Evolutionary conservation across 2,797 vertebrate species (phyloP).

Genomic region (Esox masquinongy): DNA sequence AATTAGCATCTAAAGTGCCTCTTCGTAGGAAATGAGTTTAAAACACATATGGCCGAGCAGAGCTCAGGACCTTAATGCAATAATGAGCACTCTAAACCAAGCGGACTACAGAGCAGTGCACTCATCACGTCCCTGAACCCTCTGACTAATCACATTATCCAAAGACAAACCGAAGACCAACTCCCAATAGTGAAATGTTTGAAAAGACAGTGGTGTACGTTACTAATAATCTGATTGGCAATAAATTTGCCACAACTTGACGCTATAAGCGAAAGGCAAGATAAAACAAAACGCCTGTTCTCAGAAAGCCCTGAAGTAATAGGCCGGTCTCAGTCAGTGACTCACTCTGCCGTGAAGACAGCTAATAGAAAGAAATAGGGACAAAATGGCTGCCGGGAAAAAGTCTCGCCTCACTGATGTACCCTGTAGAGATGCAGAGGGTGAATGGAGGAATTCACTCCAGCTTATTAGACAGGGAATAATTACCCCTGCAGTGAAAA

Average conservation of each 20-base stretch:
- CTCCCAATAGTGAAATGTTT: not conserved
- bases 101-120: conserved; percentile 8
- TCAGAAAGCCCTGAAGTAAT: conserved; percentile 21
- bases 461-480: conserved; percentile 37
- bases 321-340: conserved; percentile 46
- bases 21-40: conserved; percentile 21
- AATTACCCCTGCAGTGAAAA: conserved; percentile 59
- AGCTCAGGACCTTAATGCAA: conserved; percentile 20
- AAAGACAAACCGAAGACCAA: not conserved
- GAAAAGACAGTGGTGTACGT: not conserved
- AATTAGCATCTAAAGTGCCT: conserved; percentile 4
- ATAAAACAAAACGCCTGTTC: conserved; percentile 13
- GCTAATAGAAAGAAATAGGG: conserved; percentile 44
- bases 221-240: conserved; percentile 9
- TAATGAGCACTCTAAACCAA: conserved; percentile 22
- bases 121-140: not conserved
- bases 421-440: conserved; percentile 34
- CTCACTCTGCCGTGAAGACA: conserved; percentile 31
- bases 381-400: conserved; percentile 61
- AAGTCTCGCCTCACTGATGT: conserved; percentile 39
- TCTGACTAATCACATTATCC: not conserved
- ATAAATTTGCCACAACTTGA: conserved; percentile 21
- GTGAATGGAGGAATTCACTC: conserved; percentile 33
- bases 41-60: conserved; percentile 12
- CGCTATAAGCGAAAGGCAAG: conserved; percentile 16